Base-by-base conservation (phyloP, 1,140 invertebrate genomes). In the Bombus superbus region DNA sequence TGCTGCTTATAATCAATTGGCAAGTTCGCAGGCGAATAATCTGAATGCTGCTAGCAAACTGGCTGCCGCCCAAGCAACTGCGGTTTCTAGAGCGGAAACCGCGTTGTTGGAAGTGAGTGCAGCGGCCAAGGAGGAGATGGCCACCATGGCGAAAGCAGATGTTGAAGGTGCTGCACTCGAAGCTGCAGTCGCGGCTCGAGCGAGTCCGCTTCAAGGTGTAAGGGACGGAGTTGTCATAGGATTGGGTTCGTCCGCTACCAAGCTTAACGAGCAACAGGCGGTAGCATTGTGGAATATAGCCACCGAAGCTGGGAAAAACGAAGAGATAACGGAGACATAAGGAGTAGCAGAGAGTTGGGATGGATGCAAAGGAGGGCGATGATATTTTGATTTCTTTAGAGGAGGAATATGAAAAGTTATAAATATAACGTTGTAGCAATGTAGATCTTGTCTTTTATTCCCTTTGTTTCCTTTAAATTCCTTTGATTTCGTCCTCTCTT, bases 381-480 rank as follows among this genome's bases (percentile, higher is more conserved):
- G 25, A 28, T 18, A n/a, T 10, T 42, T 44, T 73, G 28, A 73
- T 73, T 44, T 38, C 9, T 47, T 53, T 22, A 22, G 32, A 25
- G 35, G 2, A 25, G 22, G 11, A 47, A 74, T 35, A 25, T 13
- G n/a, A 47, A 22, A 22, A 32, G 6, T 74, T 28, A 74, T 32
- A 73, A 74, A 74, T 74, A 74, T 47, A 68, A 68, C 32, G 18
- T 53, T 35, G n/a, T 10, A 74, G 72, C 42, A 74, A 35, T 74
- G 42, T 8, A 35, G 32, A 74, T n/a, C 10, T 74, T 32, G n/a
- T 74, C 32, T 74, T 74, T 47, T 74, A 74, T 74, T 74, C 10
- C 11, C 9, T 47, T 13, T 6, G 28, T 32, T 53, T 13, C n/a
- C 42, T 42, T 40, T 11, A 32, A 28, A 25, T 5, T 25, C 72